phyloP scores from a whole-genome alignment of 2,888 invertebrate species.

The Lasius fuliginosus region DNA sequence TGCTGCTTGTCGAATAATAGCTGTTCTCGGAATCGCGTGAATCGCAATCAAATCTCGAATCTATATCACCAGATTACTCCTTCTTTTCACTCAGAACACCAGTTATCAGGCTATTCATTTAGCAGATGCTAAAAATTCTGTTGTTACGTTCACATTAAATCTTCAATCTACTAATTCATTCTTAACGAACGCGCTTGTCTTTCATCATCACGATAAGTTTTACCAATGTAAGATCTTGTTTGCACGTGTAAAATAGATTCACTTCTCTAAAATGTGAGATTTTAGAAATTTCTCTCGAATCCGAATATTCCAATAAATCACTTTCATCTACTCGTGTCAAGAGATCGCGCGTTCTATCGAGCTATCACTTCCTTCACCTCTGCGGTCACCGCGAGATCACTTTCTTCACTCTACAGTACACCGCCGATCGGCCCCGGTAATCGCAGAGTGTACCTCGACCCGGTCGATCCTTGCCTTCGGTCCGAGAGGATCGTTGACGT shows the following conservation, averaged over 20 bases:
- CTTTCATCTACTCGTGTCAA: slow-evolving; percentile 23
- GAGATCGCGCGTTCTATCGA: slow-evolving; percentile 20
- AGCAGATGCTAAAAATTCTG: slow-evolving; percentile 3
- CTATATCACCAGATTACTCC: slow-evolving; percentile 19
- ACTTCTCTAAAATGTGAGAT: slow-evolving; percentile 10
- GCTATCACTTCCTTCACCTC: slow-evolving; percentile 43
- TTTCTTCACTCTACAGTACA: slow-evolving; percentile 43
- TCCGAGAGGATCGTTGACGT: slow-evolving; percentile 76
- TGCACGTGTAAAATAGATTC: slow-evolving; percentile 19
- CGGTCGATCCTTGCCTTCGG: slow-evolving; percentile 68
- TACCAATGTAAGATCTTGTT: not conserved
- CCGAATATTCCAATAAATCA: slow-evolving; percentile 17
- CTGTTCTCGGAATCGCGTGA: slow-evolving; percentile 6
- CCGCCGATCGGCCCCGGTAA: slow-evolving; percentile 48
- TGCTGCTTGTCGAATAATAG: not conserved
- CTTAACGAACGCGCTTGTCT: not conserved
- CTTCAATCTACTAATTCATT: not conserved
- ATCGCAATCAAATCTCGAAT: slow-evolving; percentile 27
- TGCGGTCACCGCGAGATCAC: slow-evolving; percentile 30
- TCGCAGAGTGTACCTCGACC: slow-evolving; percentile 55
- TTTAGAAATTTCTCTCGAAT: slow-evolving; percentile 5
- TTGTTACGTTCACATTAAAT: not conserved
- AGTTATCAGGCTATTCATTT: not conserved
- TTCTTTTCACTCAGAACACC: slow-evolving; percentile 26
- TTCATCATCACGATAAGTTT: not conserved